Base-by-base conservation (phyloP, 2,113 vertebrate species). In the Anolis sagrei region DNA sequence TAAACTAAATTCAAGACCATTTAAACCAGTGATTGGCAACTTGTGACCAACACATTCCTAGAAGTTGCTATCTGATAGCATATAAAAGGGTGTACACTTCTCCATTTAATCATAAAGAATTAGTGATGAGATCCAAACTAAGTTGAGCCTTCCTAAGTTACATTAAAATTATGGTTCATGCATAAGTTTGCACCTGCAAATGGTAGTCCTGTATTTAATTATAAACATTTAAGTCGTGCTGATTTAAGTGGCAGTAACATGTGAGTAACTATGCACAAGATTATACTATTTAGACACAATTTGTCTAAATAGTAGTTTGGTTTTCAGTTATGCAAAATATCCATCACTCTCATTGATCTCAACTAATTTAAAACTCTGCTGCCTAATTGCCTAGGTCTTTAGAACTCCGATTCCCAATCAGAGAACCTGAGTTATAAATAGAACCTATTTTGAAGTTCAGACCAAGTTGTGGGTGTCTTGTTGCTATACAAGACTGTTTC, bases 311-410 rank as follows among this genome's bases (percentile, higher is more conserved):
- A 58, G 21, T 58, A 39, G 76, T 19, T 64, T 79, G 76, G 69
- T 84, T 83, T 84, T 84, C 76, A 79, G 61, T 80, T 74, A 74
- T 84, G 69, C 81, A 79, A 79, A 83, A 84, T 73, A 88, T 64
- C 61, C 69, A 84, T 88, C 58, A 68, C 34, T 73, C 58, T 73
- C 27, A 84, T 75, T 54, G 76, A 88, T 84, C 76, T 75, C 74
- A 51, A 74, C 54, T 79, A 64, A 73, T 87, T 87, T 72, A 79
- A 82, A 87, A 77, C 58, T 21, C 10, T 83, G 10, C 58, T 62
- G 72, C 36, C 66, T 64, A 87, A 83, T 87, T 87, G 51, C 76
- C 32, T 62, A 75, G 70, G 27, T 51, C 77, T 81, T 75, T 80
- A 44, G 54, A 73, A 83, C 49, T 39, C 66, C 39, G 68, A 83